A percentile compares a stretch with the other conserved stretches of the same genome.
Evolutionary conservation across 2,888 invertebrate species (phyloP).

Genomic region (Julus scandinavius): DNA sequence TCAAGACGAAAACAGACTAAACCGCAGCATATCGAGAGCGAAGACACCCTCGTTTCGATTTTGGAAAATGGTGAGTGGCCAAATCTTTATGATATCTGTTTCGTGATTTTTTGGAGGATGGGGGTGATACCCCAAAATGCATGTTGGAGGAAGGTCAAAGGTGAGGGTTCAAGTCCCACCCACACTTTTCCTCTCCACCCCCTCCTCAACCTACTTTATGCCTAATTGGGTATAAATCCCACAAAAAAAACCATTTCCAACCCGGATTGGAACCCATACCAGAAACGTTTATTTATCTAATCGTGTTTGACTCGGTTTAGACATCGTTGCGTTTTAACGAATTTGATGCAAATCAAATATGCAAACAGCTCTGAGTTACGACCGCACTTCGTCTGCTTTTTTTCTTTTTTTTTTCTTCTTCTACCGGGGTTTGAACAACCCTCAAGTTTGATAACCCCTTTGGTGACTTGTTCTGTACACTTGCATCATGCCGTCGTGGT

Average conservation of each 20-base stretch:
- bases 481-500: not conserved
- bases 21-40: conserved; percentile 54
- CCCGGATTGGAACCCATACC: not conserved
- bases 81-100: no score
- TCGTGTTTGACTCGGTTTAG: conserved; percentile 30
- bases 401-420: not conserved
- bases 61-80: conserved; percentile 50
- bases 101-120: not conserved
- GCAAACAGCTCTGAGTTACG: conserved; percentile 48
- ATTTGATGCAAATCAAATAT: conserved; percentile 53
- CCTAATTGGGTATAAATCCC: not conserved
- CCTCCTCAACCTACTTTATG: not conserved
- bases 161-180: not conserved
- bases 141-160: not conserved
- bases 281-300: conserved; percentile 37
- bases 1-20: conserved; percentile 54
- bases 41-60: conserved; percentile 51
- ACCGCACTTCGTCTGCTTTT: not conserved
- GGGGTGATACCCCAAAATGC: not conserved
- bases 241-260: not conserved
- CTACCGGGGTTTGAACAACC: not conserved
- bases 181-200: not conserved
- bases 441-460: conserved; percentile 45
- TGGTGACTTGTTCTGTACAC: not conserved
- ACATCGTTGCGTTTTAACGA: conserved; percentile 43